Evolutionary conservation across 2,888 invertebrate genomes (phyloP).

Genomic region (Euplagia quadripunctaria): DNA sequence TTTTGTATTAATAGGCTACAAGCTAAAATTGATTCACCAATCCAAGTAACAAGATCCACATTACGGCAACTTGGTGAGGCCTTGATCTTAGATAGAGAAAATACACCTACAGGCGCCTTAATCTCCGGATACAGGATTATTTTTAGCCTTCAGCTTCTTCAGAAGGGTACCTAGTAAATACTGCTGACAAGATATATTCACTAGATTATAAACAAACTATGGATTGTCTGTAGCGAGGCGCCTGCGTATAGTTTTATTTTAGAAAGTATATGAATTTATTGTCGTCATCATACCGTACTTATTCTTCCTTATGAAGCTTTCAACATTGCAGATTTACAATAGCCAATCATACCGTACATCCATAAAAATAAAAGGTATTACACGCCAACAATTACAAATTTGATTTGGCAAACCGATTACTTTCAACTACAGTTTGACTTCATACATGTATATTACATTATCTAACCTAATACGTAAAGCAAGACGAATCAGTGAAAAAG

Average conservation of each 20-base stretch:
- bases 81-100: slow-evolving; percentile 61
- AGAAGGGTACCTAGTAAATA: slow-evolving; percentile 62
- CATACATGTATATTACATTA: slow-evolving; percentile 19
- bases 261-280: slow-evolving; percentile 56
- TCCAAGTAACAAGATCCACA: slow-evolving; percentile 47
- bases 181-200: slow-evolving; percentile 60
- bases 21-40: slow-evolving; percentile 48
- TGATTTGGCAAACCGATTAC: slow-evolving; percentile 38
- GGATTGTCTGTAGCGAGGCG: slow-evolving; percentile 49
- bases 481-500: slow-evolving; percentile 31
- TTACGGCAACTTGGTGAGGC: slow-evolving; percentile 35
- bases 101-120: slow-evolving; percentile 72
- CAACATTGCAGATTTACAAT: slow-evolving; percentile 29
- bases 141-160: slow-evolving; percentile 69
- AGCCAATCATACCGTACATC: slow-evolving; percentile 38
- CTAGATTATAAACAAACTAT: slow-evolving; percentile 58
- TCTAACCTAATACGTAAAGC: slow-evolving; percentile 20
- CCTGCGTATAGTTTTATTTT: slow-evolving; percentile 52
- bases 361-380: slow-evolving; percentile 29
- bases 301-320: slow-evolving; percentile 31
- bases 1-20: slow-evolving; percentile 51
- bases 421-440: slow-evolving; percentile 18
- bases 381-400: slow-evolving; percentile 46
- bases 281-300: slow-evolving; percentile 33
- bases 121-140: slow-evolving; percentile 69